These are phyloP conservation scores for Drosophila fungiperda DNA, from an alignment of 2,888 invertebrate species.

Conservation along the genomic window DNA sequence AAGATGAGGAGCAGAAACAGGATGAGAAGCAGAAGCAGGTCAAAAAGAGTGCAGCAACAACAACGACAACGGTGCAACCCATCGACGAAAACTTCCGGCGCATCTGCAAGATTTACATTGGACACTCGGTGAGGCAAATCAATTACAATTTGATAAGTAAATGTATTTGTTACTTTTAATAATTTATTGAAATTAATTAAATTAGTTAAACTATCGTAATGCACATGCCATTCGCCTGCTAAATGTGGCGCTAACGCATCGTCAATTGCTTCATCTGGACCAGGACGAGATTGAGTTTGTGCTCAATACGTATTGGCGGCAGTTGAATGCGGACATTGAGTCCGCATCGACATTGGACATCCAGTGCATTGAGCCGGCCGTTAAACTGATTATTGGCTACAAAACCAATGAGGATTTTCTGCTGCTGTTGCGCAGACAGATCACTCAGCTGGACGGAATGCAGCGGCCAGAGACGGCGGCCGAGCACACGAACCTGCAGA, in stretches of 20 bases:
- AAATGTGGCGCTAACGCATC: slow-evolving; percentile 75
- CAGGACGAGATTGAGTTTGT: slow-evolving; percentile 83
- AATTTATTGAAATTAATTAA: background rate
- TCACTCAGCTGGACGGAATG: slow-evolving; percentile 47
- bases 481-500: slow-evolving; percentile 55
- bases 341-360: slow-evolving; percentile 34
- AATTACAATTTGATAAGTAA: background rate
- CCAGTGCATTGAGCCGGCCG: slow-evolving; percentile 70
- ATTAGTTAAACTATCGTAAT: slow-evolving; percentile 82
- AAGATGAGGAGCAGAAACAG: background rate
- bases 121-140: slow-evolving; percentile 78
- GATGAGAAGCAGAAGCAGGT: background rate
- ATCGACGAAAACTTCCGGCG: slow-evolving; percentile 80
- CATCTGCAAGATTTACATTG: slow-evolving; percentile 83
- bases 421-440: slow-evolving; percentile 71
- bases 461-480: slow-evolving; percentile 39
- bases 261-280: slow-evolving; percentile 78
- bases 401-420: slow-evolving; percentile 83
- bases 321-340: slow-evolving; percentile 76
- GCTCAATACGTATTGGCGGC: slow-evolving; percentile 82
- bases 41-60: background rate
- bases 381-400: slow-evolving; percentile 80
- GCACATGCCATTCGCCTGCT: slow-evolving; percentile 79
- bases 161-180: background rate
- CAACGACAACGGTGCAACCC: background rate